Base-by-base conservation (phyloP, 2,113 vertebrate species). In the Saccopteryx bilineata region DNA sequence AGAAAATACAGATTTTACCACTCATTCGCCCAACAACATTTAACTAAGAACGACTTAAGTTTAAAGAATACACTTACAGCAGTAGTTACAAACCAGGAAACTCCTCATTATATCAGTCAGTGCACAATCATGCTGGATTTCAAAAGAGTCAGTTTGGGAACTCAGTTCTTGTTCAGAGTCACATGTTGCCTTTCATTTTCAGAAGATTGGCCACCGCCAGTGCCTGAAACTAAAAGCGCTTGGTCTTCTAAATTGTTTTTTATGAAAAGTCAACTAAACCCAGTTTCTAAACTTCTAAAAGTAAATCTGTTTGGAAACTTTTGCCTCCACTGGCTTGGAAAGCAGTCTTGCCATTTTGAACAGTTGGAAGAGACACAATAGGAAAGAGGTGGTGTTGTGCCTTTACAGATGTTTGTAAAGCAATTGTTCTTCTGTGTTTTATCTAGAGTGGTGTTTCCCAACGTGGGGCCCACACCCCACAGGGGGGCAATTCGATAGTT, bases 241-340 rank as follows among this genome's bases (percentile, higher is more conserved):
- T 99, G 98, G 98, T 99, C 98, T 75, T 98, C 98, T 10, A 99
- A 99, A 87, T 96, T 99, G 58, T 99, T 99, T 96, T 39, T 93
- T 91, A 66, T 75, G 81, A 91, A 91, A 78, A 56, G 23, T 88
- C 50, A 81, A n/a, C 86, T 88, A 85, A 89, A 46, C 68, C 31
- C 28, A 0, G 9, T 95, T 78, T 33, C 39, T 95, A 46, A 83
- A 86, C 69, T 61, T 75, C 39, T 72, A 52, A 48, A 95, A 58
- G 9, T 65, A 66, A 3, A 11, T 92, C 56, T 97, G 11, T 80
- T 91, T 58, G 91, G 63, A 97, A 97, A 95, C 10, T 24, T n/a
- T 23, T 39, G 7, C n/a, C 66, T 96, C 72, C 12, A 11, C 0
- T 46, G 46, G 19, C 46, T 56, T 33, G 28, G 68, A 82, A 82